Conservation (phyloP, 2,797 vertebrate genomes). For the Tympanoctomys barrerae region DNA sequence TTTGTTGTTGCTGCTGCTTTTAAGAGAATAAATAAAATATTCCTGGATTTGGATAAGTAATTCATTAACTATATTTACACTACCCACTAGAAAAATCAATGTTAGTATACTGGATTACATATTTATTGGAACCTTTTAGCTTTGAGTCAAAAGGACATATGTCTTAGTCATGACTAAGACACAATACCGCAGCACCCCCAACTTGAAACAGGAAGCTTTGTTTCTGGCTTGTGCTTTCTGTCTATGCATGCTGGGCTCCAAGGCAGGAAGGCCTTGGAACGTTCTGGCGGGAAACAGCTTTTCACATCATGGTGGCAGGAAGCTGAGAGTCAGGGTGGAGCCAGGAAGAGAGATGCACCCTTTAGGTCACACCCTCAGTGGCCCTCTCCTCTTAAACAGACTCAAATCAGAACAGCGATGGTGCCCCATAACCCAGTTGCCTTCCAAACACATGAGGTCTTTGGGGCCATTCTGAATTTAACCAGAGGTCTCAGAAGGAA, state of each 20-base stretch:
- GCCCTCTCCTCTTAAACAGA: neutral
- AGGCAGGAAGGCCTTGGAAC: neutral
- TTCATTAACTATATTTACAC: neutral
- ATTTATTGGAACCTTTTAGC: neutral
- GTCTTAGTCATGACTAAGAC: neutral
- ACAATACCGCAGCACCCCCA: neutral
- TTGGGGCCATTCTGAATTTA: neutral
- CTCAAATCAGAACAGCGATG: neutral
- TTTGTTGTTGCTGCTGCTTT: neutral
- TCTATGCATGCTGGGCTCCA: no score
- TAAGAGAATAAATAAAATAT: conserved; percentile 2
- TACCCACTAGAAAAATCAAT: neutral
- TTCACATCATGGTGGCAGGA: neutral
- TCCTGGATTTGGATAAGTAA: neutral
- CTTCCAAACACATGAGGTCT: neutral
- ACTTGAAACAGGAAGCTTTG: neutral
- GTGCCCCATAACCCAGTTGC: neutral
- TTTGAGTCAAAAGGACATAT: neutral
- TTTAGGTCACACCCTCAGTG: neutral
- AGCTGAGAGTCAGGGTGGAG: neutral
- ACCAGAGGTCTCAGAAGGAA: neutral
- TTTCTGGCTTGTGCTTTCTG: neutral
- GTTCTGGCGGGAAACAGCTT: no score
- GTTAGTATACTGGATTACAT: neutral
- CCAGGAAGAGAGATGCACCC: neutral